Evolutionary conservation across 2,797 vertebrate genomes (phyloP), one percentile per base, ranked within the genome.

Genomic region (Toxotes lorentzi): DNA sequence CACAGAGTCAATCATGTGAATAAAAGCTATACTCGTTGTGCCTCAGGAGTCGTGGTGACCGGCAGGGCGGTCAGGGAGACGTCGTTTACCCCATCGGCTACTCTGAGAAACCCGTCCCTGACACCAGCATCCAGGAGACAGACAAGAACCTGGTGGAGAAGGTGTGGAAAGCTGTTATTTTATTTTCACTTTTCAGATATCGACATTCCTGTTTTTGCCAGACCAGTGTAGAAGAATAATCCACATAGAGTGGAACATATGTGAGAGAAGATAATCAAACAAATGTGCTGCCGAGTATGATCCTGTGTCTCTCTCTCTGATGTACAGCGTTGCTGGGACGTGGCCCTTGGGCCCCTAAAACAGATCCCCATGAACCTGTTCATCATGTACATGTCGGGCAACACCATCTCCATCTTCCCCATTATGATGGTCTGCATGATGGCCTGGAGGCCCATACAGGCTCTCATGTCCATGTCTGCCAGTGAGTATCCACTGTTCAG

Each of bases 371-470:
- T 99, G 98, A 99, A 99, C 82, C 91, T 99, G 65, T 99, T 99
- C 93, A 99, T 99, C 94, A 99, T 99, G 98, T 99, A 99, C 92
- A 99, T 99, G 98, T 98, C 98, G 0, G 98, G 98, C 53, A 99
- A 99, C 93, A 99, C 98, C 76, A 99, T 99, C 92, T 99, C 97
- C 87, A 99, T 99, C 95, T 99, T 99, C 90, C 98, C 98, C 60
- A 99, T 98, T 86, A 99, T 99, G 98, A 99, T 99, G 98, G 98
- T 99, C 59, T 98, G 97, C 84, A 99, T 99, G 98, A 99, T 99
- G 98, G 98, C 97, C 38, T 99, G 98, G 98, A 95, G 98, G 70
- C 98, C 98, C 9, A 97, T 99, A 38, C 98, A 99, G 89, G 98
- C 98, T 0, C 97, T 99, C 40, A 98, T 99, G 97, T 97, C 98